Conservation (phyloP, 2,797 vertebrate genomes). For the Euphonia xanthogaster region DNA sequence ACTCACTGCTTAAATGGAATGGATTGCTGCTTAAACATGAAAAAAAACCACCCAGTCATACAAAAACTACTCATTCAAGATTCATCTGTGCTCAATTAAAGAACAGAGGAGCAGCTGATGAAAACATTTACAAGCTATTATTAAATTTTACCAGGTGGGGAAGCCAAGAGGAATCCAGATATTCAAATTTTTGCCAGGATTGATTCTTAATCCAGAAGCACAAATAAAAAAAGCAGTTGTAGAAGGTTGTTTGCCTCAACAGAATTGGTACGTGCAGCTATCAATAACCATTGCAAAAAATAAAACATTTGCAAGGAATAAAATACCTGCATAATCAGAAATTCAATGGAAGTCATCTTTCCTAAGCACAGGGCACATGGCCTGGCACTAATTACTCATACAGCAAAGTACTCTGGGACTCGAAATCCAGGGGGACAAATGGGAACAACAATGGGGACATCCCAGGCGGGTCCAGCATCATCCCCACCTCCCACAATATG, state of each 20-base stretch:
- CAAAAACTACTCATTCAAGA: background rate
- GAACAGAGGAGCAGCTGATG: conserved; percentile 14
- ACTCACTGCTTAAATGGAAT: fast-evolving
- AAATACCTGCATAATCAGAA: conserved; percentile 33
- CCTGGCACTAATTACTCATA: background rate
- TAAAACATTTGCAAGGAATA: conserved; percentile 15
- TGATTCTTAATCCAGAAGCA: background rate
- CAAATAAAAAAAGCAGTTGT: background rate
- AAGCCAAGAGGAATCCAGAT: conserved; percentile 14
- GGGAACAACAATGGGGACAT: background rate
- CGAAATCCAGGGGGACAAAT: background rate
- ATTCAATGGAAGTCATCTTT: background rate
- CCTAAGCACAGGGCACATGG: background rate
- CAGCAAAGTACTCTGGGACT: background rate
- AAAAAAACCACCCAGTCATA: background rate
- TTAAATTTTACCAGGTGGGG: background rate
- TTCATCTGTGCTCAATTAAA: conserved; percentile 6
- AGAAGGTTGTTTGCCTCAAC: background rate
- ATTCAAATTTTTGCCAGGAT: background rate
- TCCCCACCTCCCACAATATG: fast-evolving
- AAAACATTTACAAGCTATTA: conserved; percentile 36
- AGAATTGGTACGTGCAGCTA: background rate
- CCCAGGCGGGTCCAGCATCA: background rate
- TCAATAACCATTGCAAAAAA: conserved; percentile 27
- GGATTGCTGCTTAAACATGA: background rate